phyloP scores from a whole-genome alignment of 1,140 invertebrate genomes.

The Zaprionus nigranus region DNA sequence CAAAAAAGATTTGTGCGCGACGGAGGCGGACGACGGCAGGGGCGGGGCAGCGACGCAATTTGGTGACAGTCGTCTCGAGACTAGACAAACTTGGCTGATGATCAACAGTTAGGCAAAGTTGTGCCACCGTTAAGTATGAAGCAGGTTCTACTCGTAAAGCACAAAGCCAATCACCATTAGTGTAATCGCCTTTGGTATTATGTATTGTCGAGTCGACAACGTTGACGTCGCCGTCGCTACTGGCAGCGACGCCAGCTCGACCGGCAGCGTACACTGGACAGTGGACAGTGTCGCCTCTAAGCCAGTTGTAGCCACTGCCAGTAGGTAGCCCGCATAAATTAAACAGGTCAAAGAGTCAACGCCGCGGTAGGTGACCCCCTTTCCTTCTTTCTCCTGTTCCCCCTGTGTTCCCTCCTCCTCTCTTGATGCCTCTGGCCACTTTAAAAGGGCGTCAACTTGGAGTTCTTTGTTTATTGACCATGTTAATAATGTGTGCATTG shows the following conservation, averaged over 20 bases:
- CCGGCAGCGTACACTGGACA: too few relatives aligned
- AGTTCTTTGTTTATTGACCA: constrained; percentile 62
- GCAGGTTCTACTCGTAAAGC: constrained; percentile 47
- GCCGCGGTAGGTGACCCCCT: constrained; percentile 46
- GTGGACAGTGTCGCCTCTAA: constrained; percentile 24
- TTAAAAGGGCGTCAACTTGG: constrained; percentile 61
- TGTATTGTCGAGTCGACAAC: constrained; percentile 59
- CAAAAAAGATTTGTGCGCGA: constrained; percentile 25
- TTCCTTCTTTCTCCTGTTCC: neutral
- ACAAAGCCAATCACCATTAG: constrained; percentile 81
- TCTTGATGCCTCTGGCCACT: constrained; percentile 21
- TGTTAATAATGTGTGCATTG: constrained; percentile 52
- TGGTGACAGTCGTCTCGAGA: constrained; percentile 23
- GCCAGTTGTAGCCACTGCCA: constrained; percentile 35
- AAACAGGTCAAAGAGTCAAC: constrained; percentile 60
- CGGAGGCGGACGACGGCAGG: too few relatives aligned
- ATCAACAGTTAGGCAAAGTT: constrained; percentile 77
- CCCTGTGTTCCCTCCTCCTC: too few relatives aligned
- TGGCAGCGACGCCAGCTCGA: neutral
- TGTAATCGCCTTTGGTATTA: constrained; percentile 79
- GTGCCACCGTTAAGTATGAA: constrained; percentile 60
- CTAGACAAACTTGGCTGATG: constrained; percentile 60
- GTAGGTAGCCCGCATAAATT: constrained; percentile 63
- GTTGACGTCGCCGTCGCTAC: neutral
- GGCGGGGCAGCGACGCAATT: constrained; percentile 12